Percentiles rank a stretch among this genome's conserved stretches.
These are phyloP conservation scores for Synanceia verrucosa DNA, from an alignment of 2,797 vertebrate species.

Conservation along the genomic window DNA sequence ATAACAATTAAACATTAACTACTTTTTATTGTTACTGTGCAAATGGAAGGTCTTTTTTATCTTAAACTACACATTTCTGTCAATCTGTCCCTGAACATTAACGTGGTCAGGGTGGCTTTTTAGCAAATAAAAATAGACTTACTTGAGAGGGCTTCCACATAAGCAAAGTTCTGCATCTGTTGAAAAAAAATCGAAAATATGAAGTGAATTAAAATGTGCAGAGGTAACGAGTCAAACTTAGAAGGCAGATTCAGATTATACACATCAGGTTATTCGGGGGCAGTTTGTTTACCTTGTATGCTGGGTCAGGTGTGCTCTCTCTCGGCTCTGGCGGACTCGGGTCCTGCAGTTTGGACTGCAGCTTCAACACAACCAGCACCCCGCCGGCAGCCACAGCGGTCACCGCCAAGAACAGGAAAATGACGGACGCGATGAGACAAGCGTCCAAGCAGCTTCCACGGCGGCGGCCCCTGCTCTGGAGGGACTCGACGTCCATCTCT, in stretches of 20 bases:
- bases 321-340: too few relatives aligned
- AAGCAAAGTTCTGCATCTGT: conserved; percentile 66
- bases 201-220: conserved; percentile 8
- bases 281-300: conserved; percentile 44
- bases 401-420: conserved; percentile 60
- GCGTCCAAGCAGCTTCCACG: conserved; percentile 63
- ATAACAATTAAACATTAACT: not conserved
- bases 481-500: conserved; percentile 71
- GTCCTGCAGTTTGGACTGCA: not conserved
- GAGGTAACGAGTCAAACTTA: accelerated
- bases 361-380: not conserved
- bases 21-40: not conserved
- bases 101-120: not conserved
- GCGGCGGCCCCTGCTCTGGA: conserved; percentile 22
- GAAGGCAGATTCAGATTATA: accelerated
- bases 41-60: not conserved
- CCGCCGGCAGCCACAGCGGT: conserved; percentile 32
- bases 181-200: not conserved
- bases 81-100: not conserved
- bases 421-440: conserved; percentile 64
- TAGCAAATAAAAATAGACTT: conserved; percentile 32
- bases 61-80: not conserved
- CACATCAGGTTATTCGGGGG: not conserved
- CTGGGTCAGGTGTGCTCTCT: accelerated
- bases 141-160: conserved; percentile 28